Evolutionary conservation across 2,113 vertebrate genomes (phyloP), one percentile per base, ranked within the genome.

Genomic region (Lasiurus cinereus): DNA sequence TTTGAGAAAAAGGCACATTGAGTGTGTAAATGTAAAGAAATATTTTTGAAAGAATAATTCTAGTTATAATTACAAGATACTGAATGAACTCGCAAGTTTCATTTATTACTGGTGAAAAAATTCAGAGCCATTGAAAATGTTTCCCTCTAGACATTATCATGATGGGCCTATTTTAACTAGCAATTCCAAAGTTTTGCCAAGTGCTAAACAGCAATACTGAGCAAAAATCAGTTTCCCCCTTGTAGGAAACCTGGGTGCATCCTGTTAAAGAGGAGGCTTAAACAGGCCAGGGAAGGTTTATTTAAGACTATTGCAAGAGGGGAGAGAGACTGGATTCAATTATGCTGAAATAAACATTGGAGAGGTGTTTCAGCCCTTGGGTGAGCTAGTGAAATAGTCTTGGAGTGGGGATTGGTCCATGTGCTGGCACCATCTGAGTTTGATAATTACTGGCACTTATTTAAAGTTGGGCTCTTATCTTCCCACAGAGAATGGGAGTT

Each of bases 21-120:
- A 93, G 43, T 64, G 14, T 56, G 29, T 72, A 76, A 74, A 16
- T 46, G 2, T 74, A 90, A 94, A 94, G 12, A 93, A 74, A 70
- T 77, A 24, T 21, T 70, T 43, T 70, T 88, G 88, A 29, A 62
- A 85, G 77, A 62, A n/a, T 62, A 82, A 78, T 88, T 88, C 39
- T 82, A 39, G 24, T 88, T 85, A 67, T 16, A 67, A 24, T 76
- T 50, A 91, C 39, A 88, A 83, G 62, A 33, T 78, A 14, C 69
- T 54, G 12, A 83, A 69, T 62, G 12, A 86, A 69, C 11, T 77
- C 54, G 43, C 50, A 79, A 29, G 22, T 54, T 90, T 93, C 64
- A 72, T 46, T 72, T 91, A 72, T 50, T 88, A 33, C 33, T 80
- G 43, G 4, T 62, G 16, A 94, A 66, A 78, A 69, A 70, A 15